Conservation (phyloP, 2,888 invertebrate genomes). For the Ophion costatus region DNA sequence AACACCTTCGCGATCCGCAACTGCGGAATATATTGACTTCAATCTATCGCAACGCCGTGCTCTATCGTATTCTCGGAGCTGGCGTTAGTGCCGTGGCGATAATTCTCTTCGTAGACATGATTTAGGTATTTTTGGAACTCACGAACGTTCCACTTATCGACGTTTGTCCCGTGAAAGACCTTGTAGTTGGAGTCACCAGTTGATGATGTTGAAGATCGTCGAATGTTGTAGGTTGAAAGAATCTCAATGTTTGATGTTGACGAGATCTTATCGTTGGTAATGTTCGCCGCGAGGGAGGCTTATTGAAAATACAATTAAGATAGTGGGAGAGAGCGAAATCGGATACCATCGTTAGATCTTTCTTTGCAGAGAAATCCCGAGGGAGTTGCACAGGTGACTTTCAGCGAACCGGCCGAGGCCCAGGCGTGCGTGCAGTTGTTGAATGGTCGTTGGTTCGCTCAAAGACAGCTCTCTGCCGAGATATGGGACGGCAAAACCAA, state of each 20-base stretch:
- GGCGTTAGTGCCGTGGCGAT: not conserved
- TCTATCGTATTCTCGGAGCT: not conserved
- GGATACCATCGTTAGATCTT: not conserved
- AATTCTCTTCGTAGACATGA: not conserved
- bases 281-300: too few relatives aligned
- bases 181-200: not conserved
- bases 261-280: too few relatives aligned
- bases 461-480: conserved; percentile 92
- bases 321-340: not conserved
- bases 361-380: conserved; percentile 92
- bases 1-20: not conserved
- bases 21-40: not conserved
- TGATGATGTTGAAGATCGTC: not conserved
- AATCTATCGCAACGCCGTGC: not conserved
- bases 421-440: conserved; percentile 94
- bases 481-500: conserved; percentile 98
- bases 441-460: conserved; percentile 95
- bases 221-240: too few relatives aligned
- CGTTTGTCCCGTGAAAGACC: not conserved
- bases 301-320: not conserved
- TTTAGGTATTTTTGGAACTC: not conserved
- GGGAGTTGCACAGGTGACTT: conserved; percentile 96
- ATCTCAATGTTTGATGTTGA: too few relatives aligned
- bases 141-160: not conserved
- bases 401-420: conserved; percentile 95